A percentile compares a stretch with the other conserved stretches of the same genome.
phyloP scores from a whole-genome alignment of 2,797 vertebrate species.

The Heterohyrax brucei region DNA sequence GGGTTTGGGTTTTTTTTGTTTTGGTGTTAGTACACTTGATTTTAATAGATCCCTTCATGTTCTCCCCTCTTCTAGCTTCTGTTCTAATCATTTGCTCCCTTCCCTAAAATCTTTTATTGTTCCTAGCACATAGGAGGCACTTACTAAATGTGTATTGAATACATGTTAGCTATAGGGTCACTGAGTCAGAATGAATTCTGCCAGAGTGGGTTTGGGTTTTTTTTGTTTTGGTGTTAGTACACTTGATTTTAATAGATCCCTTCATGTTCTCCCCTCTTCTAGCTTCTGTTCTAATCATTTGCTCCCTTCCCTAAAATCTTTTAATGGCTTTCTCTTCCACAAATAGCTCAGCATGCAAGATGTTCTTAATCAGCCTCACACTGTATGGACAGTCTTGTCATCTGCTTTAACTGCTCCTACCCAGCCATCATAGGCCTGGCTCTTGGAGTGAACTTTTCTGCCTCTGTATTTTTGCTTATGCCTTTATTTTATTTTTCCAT shows the following conservation, averaged over 20 bases:
- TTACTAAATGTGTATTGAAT: neutral
- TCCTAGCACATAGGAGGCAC: neutral
- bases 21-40: neutral
- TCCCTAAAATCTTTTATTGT: neutral
- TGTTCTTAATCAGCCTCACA: neutral
- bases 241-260: constrained; percentile 4
- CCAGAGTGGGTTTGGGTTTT: neutral
- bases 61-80: neutral
- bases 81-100: neutral
- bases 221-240: neutral
- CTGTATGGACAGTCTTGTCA: too few relatives aligned
- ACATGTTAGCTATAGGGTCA: neutral
- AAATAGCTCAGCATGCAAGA: neutral
- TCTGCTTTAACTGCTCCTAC: neutral
- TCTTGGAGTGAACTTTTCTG: neutral
- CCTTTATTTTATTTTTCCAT: neutral
- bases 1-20: too few relatives aligned
- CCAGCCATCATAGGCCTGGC: neutral
- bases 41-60: neutral
- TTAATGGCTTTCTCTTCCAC: neutral
- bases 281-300: neutral
- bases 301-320: neutral
- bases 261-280: neutral
- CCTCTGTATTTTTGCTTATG: neutral
- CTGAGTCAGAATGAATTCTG: too few relatives aligned